phyloP scores from a whole-genome alignment of 2,888 invertebrate species.

The Subacronicta megacephala region DNA sequence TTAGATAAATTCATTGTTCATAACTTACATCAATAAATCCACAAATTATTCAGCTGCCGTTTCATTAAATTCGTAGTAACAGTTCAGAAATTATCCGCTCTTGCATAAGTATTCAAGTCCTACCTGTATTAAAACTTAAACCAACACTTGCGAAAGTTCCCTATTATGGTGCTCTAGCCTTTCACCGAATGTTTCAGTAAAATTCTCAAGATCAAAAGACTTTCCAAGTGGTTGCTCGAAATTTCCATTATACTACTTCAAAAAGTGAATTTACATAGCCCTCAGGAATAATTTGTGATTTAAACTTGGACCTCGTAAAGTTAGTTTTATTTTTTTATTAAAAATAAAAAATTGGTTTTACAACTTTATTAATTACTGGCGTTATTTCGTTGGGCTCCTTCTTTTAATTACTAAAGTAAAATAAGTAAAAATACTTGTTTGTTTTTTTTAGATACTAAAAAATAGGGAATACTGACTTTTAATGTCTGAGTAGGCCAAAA shows the following conservation, averaged over 20 bases:
- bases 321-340: constrained; percentile 44
- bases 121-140: constrained; percentile 60
- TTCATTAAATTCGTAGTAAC: too few species aligned
- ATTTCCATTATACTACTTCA: constrained; percentile 81
- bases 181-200: constrained; percentile 72
- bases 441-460: too few species aligned
- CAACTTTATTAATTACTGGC: constrained; percentile 53
- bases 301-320: constrained; percentile 57
- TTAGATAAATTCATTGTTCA: too few species aligned
- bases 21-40: too few species aligned
- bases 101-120: constrained; percentile 22
- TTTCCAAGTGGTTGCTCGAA: constrained; percentile 81
- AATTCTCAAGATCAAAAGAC: constrained; percentile 83
- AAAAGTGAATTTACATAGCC: constrained; percentile 77
- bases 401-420: constrained; percentile 3
- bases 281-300: constrained; percentile 68
- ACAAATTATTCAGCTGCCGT: too few species aligned
- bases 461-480: neutral
- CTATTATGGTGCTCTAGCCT: constrained; percentile 65
- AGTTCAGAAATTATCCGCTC: constrained; percentile 11
- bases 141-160: constrained; percentile 64
- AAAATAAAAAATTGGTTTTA: constrained; percentile 51
- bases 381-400: constrained; percentile 22
- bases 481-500: too few species aligned
- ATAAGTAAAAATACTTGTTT: neutral